Percentiles rank a stretch among this genome's conserved stretches.
phyloP scores from a whole-genome alignment of 1,140 invertebrate genomes.

The Sarcophaga bullata region DNA sequence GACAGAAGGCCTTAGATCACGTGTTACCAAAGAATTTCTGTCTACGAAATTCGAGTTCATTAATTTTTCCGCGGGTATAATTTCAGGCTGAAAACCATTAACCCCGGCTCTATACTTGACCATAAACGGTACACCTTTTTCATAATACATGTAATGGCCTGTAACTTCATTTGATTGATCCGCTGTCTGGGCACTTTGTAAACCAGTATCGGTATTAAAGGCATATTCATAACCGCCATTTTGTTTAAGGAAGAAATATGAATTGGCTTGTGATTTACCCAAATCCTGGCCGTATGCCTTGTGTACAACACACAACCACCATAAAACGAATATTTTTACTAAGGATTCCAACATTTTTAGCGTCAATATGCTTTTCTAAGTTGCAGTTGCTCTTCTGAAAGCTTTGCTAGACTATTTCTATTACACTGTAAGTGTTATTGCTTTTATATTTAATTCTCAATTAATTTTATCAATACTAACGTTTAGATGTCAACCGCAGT shows the following conservation, averaged over 20 bases:
- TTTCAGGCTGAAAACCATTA: slow-evolving; percentile 41
- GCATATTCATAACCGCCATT: slow-evolving; percentile 52
- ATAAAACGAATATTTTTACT: background rate
- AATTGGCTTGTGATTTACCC: slow-evolving; percentile 17
- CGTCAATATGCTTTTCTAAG: background rate
- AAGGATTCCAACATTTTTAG: background rate
- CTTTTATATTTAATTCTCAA: slow-evolving; percentile 18
- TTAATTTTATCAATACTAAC: background rate
- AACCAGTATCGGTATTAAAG: slow-evolving; percentile 49
- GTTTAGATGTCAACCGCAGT: slow-evolving; percentile 12
- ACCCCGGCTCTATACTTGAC: slow-evolving; percentile 35
- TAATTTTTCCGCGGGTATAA: slow-evolving; percentile 8
- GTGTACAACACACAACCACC: background rate
- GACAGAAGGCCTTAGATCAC: background rate
- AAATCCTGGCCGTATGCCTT: background rate
- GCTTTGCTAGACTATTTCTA: slow-evolving; percentile 2
- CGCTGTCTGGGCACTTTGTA: slow-evolving; percentile 38
- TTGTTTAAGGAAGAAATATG: slow-evolving; percentile 51
- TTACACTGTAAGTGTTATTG: background rate
- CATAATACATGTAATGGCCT: slow-evolving; percentile 38
- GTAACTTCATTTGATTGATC: slow-evolving; percentile 46
- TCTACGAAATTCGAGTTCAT: background rate
- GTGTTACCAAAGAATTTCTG: background rate
- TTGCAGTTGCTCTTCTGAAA: slow-evolving; percentile 9
- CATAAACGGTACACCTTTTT: slow-evolving; percentile 17